Percentiles rank a stretch among this genome's conserved stretches.
These are phyloP conservation scores for Nomada ruficornis DNA, from an alignment of 2,888 invertebrate species.

Conservation along the genomic window DNA sequence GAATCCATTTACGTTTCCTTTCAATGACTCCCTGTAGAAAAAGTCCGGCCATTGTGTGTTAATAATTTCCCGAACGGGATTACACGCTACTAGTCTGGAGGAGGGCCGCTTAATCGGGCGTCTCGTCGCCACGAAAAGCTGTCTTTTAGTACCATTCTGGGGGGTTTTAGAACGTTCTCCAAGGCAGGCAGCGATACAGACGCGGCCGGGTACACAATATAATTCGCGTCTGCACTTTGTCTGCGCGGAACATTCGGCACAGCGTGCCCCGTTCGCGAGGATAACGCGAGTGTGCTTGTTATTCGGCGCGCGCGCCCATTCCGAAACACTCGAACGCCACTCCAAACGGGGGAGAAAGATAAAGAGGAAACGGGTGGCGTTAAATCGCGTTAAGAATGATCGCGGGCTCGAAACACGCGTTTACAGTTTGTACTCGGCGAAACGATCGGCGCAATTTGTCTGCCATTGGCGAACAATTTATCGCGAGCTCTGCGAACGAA, in stretches of 20 bases:
- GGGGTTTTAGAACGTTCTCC: slow-evolving; percentile 65
- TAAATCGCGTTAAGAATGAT: slow-evolving; percentile 47
- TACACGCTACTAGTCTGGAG: slow-evolving; percentile 30
- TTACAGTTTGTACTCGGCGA: slow-evolving; percentile 24
- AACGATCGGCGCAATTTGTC: slow-evolving; percentile 40
- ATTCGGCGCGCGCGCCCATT: slow-evolving; percentile 37
- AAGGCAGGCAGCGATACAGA: slow-evolving; percentile 13
- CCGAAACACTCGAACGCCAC: not conserved
- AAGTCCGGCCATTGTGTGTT: slow-evolving; percentile 22
- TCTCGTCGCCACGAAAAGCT: slow-evolving; percentile 34
- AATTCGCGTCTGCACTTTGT: slow-evolving; percentile 61
- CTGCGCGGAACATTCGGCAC: slow-evolving; percentile 51
- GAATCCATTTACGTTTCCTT: slow-evolving; percentile 6
- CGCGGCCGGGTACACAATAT: slow-evolving; percentile 46
- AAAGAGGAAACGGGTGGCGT: slow-evolving; percentile 2
- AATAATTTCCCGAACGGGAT: slow-evolving; percentile 61
- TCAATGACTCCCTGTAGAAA: not conserved
- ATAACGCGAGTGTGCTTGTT: slow-evolving; percentile 52
- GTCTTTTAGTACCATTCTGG: slow-evolving; percentile 49
- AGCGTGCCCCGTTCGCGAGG: slow-evolving; percentile 21
- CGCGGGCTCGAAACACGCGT: not conserved
- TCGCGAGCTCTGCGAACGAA: slow-evolving; percentile 31
- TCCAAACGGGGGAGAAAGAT: not conserved
- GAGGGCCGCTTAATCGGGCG: slow-evolving; percentile 54
- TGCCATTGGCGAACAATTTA: slow-evolving; percentile 48